Evolutionary conservation across 2,888 invertebrate genomes (phyloP), one percentile per base, ranked within the genome.

Genomic region (Ptilodon capucinus): DNA sequence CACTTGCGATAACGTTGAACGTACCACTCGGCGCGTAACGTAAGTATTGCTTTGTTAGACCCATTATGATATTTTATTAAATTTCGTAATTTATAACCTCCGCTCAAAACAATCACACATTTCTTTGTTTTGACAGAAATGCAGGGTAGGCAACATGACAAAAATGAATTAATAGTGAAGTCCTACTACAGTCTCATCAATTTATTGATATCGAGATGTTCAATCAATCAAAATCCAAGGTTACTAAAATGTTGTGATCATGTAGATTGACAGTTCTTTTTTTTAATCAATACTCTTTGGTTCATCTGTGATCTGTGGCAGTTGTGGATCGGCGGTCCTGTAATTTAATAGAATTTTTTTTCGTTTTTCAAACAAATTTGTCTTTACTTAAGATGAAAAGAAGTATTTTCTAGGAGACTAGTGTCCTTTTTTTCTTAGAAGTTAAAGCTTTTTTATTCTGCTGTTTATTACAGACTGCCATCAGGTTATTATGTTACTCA

Each of bases 21-120:
- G 95, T 95, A 7, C 97, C 97, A 51, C 94, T 93, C 1, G 96
- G 94, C 19, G 93, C 93, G 80, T 97, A 99, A 42, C 97, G 94
- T 61, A 98, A 92, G 92, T 99, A 99, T 87, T 99, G 97, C 76
- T 97, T 98, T 7, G 98, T 97, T 46, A 97, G 86, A 42, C 97
- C 97, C 97, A 97, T 97, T 68, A 42, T 51, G 42, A 16, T 18
- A 19, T 13, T 38, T 28, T 11, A n/a, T 28, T 2, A n/a, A 28
- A n/a, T 11, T n/a, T 35, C 36, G 5, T 41, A 44, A 25, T 48
- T 40, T n/a, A 45, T 62, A 60, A 60, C 53, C 48, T 54, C 32
- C 44, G 7, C 28, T 28, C 11, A 28, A n/a, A 28, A 28, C 28
- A 28, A 28, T 25, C 44, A 46, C 61, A 63, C 56, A 53, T 57